Percentiles rank a stretch among this genome's conserved stretches.
Conservation (phyloP, 2,888 invertebrate genomes). For the Pristionchus fissidentatus region DNA sequence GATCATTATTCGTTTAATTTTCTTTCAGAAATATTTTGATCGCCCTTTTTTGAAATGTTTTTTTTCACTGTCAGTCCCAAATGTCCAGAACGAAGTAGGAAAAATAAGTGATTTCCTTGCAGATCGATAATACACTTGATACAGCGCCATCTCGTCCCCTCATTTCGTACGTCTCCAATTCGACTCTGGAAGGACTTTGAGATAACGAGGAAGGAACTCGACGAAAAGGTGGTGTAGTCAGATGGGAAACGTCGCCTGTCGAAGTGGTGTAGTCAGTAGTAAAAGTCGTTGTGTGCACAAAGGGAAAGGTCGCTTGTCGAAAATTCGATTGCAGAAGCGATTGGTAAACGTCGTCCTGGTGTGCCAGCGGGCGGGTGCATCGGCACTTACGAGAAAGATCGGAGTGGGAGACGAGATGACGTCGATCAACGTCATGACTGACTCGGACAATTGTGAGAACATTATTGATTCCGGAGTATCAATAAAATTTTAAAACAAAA, state of each 20-base stretch:
- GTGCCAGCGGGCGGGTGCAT: background rate
- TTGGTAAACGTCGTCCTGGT: conserved; percentile 42
- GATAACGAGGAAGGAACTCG: conserved; percentile 60
- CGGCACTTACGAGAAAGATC: background rate
- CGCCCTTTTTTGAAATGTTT: no score
- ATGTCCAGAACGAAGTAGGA: no score
- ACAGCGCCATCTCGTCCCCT: conserved; percentile 29
- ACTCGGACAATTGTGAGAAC: conserved; percentile 38
- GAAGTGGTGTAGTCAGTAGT: background rate
- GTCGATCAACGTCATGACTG: background rate
- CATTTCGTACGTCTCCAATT: conserved; percentile 49
- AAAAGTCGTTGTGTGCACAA: background rate
- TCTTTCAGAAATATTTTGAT: no score
- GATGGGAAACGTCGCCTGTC: conserved; percentile 7
- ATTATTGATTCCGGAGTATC: background rate
- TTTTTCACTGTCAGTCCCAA: no score
- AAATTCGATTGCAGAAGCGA: background rate
- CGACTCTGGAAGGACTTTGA: conserved; percentile 61
- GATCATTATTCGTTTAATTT: background rate
- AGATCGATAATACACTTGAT: conserved; percentile 29
- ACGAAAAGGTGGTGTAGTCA: conserved; percentile 55
- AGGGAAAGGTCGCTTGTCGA: background rate
- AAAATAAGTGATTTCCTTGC: no score
- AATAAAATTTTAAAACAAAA: background rate
- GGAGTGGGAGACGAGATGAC: background rate